A percentile compares a stretch with the other conserved stretches of the same genome.
phyloP scores from a whole-genome alignment of 2,888 invertebrate genomes.

The Apamea epomidion region DNA sequence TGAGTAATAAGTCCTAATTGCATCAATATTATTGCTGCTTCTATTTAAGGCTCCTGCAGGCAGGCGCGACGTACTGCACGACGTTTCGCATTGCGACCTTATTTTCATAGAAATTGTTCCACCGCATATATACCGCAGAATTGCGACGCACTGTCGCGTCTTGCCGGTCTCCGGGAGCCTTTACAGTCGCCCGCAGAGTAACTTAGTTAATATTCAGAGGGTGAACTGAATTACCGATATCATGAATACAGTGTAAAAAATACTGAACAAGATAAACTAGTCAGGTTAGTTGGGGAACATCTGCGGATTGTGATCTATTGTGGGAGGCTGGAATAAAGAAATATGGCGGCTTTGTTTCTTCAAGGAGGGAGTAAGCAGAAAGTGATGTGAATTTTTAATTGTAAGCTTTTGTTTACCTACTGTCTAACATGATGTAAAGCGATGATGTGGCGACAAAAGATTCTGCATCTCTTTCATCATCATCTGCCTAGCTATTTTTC shows the following conservation, averaged over 20 bases:
- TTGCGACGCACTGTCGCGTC: neutral
- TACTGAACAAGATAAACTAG: slow-evolving; percentile 34
- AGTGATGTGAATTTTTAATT: neutral
- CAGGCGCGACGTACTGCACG: neutral
- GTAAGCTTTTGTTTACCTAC: too few relatives aligned
- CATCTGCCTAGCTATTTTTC: too few relatives aligned
- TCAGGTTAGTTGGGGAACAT: slow-evolving; percentile 27
- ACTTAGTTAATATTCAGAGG: slow-evolving; percentile 50
- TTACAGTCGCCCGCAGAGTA: slow-evolving; percentile 25
- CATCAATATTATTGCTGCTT: slow-evolving; percentile 26
- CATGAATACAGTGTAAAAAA: slow-evolving; percentile 50
- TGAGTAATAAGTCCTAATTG: slow-evolving; percentile 53
- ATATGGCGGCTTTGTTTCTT: neutral
- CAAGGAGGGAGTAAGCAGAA: neutral
- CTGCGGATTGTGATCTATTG: slow-evolving; percentile 51
- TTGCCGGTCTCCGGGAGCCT: neutral
- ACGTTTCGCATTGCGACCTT: neutral
- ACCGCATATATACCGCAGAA: neutral
- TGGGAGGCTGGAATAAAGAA: neutral
- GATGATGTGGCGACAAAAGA: too few relatives aligned
- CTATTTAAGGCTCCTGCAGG: neutral
- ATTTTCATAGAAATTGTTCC: neutral
- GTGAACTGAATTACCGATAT: slow-evolving; percentile 51
- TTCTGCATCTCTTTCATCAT: too few relatives aligned
- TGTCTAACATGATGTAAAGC: too few relatives aligned